Evolutionary conservation across 1,140 invertebrate species (phyloP).

Genomic region (Brachionus manjavacas): DNA sequence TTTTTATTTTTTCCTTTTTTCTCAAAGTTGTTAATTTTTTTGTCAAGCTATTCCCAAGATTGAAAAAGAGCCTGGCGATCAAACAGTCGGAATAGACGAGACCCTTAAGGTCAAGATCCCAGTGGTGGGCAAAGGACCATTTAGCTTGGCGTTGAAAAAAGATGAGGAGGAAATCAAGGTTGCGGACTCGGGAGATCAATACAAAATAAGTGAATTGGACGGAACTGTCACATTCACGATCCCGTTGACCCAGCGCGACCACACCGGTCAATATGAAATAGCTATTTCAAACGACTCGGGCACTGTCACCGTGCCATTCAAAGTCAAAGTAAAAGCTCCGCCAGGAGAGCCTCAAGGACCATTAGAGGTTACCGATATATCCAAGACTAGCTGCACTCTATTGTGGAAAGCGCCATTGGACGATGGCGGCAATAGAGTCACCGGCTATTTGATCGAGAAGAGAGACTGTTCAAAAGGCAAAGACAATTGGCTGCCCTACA

Average conservation of each 20-base stretch:
- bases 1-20: too few relatives aligned
- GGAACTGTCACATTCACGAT: constrained; percentile 37
- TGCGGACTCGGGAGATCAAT: constrained; percentile 61
- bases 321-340: constrained; percentile 41
- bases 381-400: constrained; percentile 44
- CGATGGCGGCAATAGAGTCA: constrained; percentile 80
- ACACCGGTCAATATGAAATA: constrained; percentile 32
- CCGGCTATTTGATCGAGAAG: constrained; percentile 89
- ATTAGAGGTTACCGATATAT: constrained; percentile 34
- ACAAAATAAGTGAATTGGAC: constrained; percentile 23
- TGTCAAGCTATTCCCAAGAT: constrained; percentile 30
- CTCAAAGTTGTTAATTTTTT: constrained; percentile 1
- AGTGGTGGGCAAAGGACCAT: constrained; percentile 74
- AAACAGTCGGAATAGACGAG: constrained; percentile 53
- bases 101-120: constrained; percentile 57
- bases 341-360: constrained; percentile 40
- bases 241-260: background rate
- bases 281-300: constrained; percentile 37
- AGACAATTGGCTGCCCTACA: constrained; percentile 28
- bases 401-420: constrained; percentile 81
- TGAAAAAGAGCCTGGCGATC: constrained; percentile 45
- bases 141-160: constrained; percentile 74
- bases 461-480: constrained; percentile 41
- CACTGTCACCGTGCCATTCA: constrained; percentile 19
- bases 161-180: constrained; percentile 76